A percentile compares a stretch with the other conserved stretches of the same genome.
Conservation (phyloP, 2,888 invertebrate genomes). For the Taphrorychus bicolor region DNA sequence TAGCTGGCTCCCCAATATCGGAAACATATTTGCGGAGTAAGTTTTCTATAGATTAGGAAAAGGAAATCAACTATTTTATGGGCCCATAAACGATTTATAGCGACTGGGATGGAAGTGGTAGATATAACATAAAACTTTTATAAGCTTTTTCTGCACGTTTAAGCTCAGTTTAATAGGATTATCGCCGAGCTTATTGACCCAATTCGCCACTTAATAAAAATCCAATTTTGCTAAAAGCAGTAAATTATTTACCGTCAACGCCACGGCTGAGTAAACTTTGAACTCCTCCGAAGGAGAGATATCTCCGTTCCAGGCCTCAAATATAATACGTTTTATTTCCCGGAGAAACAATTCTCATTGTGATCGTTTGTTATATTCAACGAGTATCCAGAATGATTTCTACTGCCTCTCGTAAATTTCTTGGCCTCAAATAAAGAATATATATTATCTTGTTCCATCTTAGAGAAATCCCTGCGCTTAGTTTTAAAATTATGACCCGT, state of each 20-base stretch:
- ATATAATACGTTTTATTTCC: background rate
- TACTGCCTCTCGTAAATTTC: conserved; percentile 7
- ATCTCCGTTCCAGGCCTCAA: background rate
- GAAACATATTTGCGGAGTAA: conserved; percentile 3
- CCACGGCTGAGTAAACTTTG: background rate
- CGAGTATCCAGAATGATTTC: background rate
- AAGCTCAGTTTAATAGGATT: conserved; percentile 9
- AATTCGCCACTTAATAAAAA: conserved; percentile 25
- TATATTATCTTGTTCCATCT: conserved; percentile 27
- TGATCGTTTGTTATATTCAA: background rate
- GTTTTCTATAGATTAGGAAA: conserved; percentile 1
- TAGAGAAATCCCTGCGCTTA: conserved; percentile 24
- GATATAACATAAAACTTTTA: conserved; percentile 21
- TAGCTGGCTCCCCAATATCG: background rate
- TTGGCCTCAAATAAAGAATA: conserved; percentile 16
- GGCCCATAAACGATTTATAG: conserved; percentile 13
- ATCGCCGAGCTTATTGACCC: conserved; percentile 23
- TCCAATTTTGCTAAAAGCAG: conserved; percentile 21
- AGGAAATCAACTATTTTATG: conserved; percentile 7
- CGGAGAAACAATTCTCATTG: background rate
- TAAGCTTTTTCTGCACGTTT: conserved; percentile 9
- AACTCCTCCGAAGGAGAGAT: background rate
- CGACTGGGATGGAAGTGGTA: conserved; percentile 8
- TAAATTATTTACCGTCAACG: conserved; percentile 6
- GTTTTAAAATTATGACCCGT: conserved; percentile 29